Evolutionary conservation across 2,888 invertebrate genomes (phyloP), one percentile per base, ranked within the genome.

Genomic region (Eupithecia inturbata): DNA sequence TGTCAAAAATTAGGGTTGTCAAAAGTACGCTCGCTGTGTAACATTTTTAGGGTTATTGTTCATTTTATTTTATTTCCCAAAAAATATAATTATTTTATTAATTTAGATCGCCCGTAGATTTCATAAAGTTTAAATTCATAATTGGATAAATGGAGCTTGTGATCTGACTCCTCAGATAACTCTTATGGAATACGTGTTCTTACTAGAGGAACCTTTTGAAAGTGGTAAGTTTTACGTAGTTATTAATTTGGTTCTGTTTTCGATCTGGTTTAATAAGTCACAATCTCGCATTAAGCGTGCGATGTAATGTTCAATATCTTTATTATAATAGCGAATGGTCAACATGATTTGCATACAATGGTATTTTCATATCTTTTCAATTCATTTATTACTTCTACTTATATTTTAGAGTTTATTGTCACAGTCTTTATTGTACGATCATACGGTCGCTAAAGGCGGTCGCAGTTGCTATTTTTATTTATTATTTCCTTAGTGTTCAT

Each of bases 331-430:
- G 89, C 89, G 89, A 89, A 87, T 89, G 87, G 86, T 88, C 86
- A 85, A 85, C 79, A 87, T 91, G 71, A 92, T 94, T 94, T 91
- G 92, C 93, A 92, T 93, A 92, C 90, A 92, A 92, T 93, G 82
- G 84, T 86, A 83, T 84, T 87, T 83, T 86, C 83, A 84, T 84
- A 89, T 87, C 86, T 89, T 80, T 84, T 86, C 85, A 82, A 82
- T 84, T 82, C 60, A 60, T 72, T 83, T 83, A 82, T 81, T 83
- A 83, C 81, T 78, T 77, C 28, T 36, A 9, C 63, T 57, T 26
- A 39, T 39, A 67, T 81, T 74, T 76, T 82, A 80, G 80, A 81
- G 79, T 82, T 66, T 39, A 83, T 80, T 79, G 79, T 82, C 81
- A 79, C 76, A 77, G 72, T 79, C 76, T 78, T 72, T 68, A 70